Conservation (phyloP, 2,797 vertebrate genomes). For the Paguma larvata region DNA sequence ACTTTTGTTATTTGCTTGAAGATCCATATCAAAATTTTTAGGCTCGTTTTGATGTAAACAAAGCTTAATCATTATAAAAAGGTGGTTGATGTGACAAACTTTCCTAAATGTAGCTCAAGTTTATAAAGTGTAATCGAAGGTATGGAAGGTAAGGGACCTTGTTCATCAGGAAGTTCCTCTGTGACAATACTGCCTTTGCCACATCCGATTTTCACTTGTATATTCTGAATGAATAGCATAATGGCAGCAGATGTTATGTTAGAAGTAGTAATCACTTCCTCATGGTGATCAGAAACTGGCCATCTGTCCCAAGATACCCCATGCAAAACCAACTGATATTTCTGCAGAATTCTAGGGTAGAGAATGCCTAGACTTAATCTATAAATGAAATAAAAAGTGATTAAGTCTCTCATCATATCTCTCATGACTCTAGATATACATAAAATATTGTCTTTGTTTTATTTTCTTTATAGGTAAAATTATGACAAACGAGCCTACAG, state of each 20-base stretch:
- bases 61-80: not conserved
- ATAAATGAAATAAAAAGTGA: slow-evolving; percentile 15
- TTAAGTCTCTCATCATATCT: not conserved
- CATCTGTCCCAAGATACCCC: not conserved
- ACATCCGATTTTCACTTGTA: not conserved
- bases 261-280: not conserved
- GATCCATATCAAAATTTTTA: not conserved
- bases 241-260: not conserved
- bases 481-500: not conserved
- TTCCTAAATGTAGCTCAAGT: not conserved
- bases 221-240: not conserved
- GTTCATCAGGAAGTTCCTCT: not conserved
- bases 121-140: not conserved
- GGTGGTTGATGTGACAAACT: not conserved
- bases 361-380: not conserved
- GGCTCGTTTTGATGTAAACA: not conserved
- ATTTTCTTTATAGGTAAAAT: not conserved
- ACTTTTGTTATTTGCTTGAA: not conserved
- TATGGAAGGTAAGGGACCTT: not conserved
- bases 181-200: not conserved
- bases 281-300: not conserved
- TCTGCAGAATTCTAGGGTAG: not conserved
- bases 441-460: not conserved
- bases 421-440: not conserved
- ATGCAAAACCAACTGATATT: not conserved